Conservation (phyloP, 2,888 invertebrate genomes). For the Hyposoter didymator region DNA sequence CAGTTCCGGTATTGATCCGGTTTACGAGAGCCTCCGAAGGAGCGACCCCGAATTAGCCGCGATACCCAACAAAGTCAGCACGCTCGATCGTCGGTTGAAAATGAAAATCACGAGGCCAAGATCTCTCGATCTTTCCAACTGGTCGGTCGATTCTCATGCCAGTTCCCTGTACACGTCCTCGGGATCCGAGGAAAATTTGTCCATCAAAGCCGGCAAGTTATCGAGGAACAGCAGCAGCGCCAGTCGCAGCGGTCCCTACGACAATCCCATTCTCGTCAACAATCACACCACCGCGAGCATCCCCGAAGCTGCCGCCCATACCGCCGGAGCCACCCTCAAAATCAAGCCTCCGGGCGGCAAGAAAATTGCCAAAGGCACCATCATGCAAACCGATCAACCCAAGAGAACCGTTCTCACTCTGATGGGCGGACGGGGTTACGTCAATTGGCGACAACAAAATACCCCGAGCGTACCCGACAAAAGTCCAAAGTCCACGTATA, state of each 20-base stretch:
- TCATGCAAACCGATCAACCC: conserved; percentile 85
- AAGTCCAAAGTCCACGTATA: conserved; percentile 78
- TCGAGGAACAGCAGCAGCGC: conserved; percentile 92
- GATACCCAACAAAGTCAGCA: conserved; percentile 93
- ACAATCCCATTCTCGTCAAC: conserved; percentile 71
- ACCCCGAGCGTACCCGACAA: conserved; percentile 85
- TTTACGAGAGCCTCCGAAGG: conserved; percentile 91
- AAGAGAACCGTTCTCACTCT: conserved; percentile 92
- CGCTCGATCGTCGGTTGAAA: conserved; percentile 91
- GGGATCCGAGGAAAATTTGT: conserved; percentile 94
- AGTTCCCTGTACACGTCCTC: conserved; percentile 93
- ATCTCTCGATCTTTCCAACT: conserved; percentile 93
- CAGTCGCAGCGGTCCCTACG: conserved; percentile 87
- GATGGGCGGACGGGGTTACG: conserved; percentile 95
- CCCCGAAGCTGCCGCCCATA: conserved; percentile 2
- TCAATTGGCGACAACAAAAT: conserved; percentile 91
- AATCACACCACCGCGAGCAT: conserved; percentile 48
- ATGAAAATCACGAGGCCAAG: conserved; percentile 93
- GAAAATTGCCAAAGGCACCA: conserved; percentile 72
- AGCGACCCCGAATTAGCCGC: conserved; percentile 94
- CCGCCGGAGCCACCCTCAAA: conserved; percentile 42
- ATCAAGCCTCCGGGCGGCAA: conserved; percentile 79
- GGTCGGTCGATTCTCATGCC: conserved; percentile 94
- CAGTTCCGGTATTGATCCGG: conserved; percentile 89
- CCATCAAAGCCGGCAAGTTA: conserved; percentile 87